Evolutionary conservation across 2,797 vertebrate genomes (phyloP).

Genomic region (Naso thynnoides): DNA sequence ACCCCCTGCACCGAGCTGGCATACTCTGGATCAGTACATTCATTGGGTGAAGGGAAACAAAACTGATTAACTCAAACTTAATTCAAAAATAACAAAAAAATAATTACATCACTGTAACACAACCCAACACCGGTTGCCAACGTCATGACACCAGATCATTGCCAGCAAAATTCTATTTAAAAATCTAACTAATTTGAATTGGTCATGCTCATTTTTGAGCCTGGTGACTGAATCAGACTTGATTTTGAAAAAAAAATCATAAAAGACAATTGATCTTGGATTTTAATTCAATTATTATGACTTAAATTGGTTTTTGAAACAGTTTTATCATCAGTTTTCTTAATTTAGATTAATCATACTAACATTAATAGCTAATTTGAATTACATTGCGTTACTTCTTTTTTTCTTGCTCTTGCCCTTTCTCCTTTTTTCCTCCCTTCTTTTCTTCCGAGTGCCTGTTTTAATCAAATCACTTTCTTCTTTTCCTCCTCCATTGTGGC

Average conservation of each 20-base stretch:
- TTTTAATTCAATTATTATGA: neutral
- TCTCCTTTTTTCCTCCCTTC: constrained; percentile 4
- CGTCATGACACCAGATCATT: neutral
- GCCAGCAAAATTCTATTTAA: constrained; percentile 1
- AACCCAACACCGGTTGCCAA: neutral
- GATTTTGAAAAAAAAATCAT: constrained; percentile 7
- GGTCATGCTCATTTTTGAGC: constrained; percentile 11
- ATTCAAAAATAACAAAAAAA: neutral
- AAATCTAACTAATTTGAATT: constrained; percentile 14
- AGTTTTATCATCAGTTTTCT: neutral
- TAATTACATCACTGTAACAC: neutral
- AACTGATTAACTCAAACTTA: neutral
- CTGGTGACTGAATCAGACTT: constrained; percentile 5
- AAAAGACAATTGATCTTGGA: constrained; percentile 8
- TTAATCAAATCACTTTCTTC: constrained; percentile 48
- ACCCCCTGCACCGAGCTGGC: neutral
- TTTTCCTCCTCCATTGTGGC: constrained; percentile 31
- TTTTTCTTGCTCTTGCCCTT: neutral
- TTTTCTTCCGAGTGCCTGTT: constrained; percentile 34
- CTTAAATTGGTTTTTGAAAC: no score
- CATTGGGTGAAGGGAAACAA: neutral
- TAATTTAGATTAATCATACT: neutral
- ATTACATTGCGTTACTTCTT: neutral
- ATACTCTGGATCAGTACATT: neutral
- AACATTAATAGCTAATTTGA: neutral